Base-by-base conservation (phyloP, 2,113 vertebrate genomes). In the Laticauda laticaudata region DNA sequence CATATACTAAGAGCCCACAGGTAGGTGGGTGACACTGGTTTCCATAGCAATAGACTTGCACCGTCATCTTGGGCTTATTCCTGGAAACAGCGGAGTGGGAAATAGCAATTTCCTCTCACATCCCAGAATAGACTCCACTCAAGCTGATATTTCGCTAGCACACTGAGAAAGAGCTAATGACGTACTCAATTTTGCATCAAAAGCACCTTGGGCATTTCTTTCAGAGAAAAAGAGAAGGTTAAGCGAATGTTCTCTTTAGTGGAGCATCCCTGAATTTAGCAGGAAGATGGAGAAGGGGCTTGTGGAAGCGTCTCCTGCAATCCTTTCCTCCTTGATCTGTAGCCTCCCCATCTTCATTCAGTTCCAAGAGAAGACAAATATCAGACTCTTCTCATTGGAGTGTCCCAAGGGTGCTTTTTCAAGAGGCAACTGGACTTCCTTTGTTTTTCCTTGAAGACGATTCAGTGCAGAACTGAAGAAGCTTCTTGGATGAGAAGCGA, bases 11-110 rank as follows among this genome's bases (percentile, higher is more conserved):
- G 34, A 95, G 93, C 5, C 92, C 69, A 88, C 75, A 93, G 94
- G 93, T 96, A 94, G 91, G 94, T 95, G 93, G 90, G 93, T 29
- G 90, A 86, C 56, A 34, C 91, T 54, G 15, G 97, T 96, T 96
- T 95, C 96, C 95, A 96, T 96, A 94, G 95, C 95, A 96, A 96
- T 92, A 92, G 94, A 90, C 93, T 95, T 94, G 93, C 97, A 96
- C 97, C 96, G 96, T 95, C 94, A 94, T 96, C 94, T 96, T 53
- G 0, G 94, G 96, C 88, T 90, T 95, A 96, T 90, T 96, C 94
- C 93, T 93, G 94, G 92, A 94, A 96, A 96, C 91, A 93, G 88
- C 18, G 94, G 93, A 95, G 87, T 0, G 18, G 89, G 94, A 96
- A 95, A 96, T 26, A 95, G 91, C 93, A 94, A 91, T 94, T 93